phyloP scores from a whole-genome alignment of 2,797 vertebrate species.

The Neosalanx taihuensis region DNA sequence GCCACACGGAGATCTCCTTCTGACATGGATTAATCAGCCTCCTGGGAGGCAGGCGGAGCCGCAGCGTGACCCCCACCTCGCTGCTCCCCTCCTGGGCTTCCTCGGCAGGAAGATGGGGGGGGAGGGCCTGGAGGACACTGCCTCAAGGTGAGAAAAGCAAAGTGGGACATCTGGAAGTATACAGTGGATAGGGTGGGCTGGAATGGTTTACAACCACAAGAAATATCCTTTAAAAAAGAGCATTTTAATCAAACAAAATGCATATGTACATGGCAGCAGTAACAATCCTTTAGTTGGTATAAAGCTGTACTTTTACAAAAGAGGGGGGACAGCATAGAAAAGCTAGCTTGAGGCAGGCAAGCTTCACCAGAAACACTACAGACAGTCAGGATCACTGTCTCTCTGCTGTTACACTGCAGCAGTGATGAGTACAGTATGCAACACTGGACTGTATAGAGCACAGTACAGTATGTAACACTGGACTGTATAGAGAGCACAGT shows the following conservation, averaged over 20 bases:
- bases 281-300: conserved; percentile 52
- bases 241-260: conserved; percentile 82
- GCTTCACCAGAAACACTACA: neutral
- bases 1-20: conserved; percentile 49
- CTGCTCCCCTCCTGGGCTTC: conserved; percentile 45
- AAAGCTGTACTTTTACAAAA: conserved; percentile 64
- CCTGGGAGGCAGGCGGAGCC: conserved; percentile 38
- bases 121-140: conserved; percentile 6
- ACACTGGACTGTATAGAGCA: too few species aligned
- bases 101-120: conserved; percentile 19
- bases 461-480: too few species aligned
- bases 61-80: conserved; percentile 15
- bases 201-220: neutral
- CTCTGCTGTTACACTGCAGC: too few species aligned
- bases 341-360: conserved; percentile 24
- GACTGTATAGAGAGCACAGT: neutral
- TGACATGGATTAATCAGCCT: conserved; percentile 62
- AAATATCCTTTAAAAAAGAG: conserved; percentile 59
- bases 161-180: neutral
- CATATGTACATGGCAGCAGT: conserved; percentile 72
- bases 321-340: conserved; percentile 46
- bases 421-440: too few species aligned
- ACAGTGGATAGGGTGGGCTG: too few species aligned
- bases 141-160: conserved; percentile 51
- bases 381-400: too few species aligned